These are phyloP conservation scores for Columba janthina DNA, from an alignment of 2,113 vertebrate genomes.

Conservation along the genomic window DNA sequence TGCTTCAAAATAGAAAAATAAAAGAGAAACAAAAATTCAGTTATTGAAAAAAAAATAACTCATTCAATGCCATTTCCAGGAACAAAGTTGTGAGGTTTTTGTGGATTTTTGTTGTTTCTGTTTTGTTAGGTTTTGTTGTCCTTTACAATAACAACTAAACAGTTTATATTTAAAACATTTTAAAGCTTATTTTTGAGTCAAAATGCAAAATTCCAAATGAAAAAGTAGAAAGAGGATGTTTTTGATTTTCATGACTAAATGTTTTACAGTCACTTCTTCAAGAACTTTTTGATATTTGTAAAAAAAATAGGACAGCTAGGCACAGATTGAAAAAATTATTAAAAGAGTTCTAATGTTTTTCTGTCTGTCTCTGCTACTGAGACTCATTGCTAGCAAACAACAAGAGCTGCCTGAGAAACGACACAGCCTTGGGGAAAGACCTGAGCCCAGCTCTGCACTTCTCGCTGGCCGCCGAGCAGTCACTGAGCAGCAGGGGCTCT, in stretches of 20 bases:
- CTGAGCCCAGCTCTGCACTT: neutral
- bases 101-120: no score
- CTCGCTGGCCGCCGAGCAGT: accelerated
- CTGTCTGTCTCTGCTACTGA: neutral
- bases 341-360: neutral
- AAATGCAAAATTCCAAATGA: neutral
- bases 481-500: neutral
- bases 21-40: neutral
- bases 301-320: neutral
- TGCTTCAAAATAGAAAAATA: neutral
- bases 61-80: accelerated
- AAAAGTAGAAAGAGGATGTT: neutral
- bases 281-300: neutral
- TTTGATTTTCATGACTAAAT: neutral
- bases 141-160: neutral
- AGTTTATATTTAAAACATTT: neutral
- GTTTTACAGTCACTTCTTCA: neutral
- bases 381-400: neutral
- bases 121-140: neutral
- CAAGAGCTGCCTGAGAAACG: neutral
- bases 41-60: neutral
- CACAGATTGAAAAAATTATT: neutral
- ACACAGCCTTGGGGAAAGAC: neutral
- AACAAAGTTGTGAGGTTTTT: neutral
- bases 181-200: neutral